phyloP scores from a whole-genome alignment of 2,888 invertebrate genomes.

The Drosophila nr. perissopoda region DNA sequence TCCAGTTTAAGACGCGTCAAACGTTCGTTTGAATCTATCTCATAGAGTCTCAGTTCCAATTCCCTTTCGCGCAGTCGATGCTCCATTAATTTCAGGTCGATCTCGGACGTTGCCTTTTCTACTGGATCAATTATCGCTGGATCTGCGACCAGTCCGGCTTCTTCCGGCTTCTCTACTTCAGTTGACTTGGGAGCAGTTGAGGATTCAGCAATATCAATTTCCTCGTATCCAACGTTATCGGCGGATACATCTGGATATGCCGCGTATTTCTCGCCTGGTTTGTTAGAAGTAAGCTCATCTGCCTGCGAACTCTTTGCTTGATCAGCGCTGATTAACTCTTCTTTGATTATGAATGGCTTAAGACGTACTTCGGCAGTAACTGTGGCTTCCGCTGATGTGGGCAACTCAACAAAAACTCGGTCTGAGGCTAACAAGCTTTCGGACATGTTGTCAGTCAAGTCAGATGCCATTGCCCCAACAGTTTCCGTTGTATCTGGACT shows the following conservation, averaged over 20 bases:
- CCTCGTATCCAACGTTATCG: not conserved
- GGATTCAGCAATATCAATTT: not conserved
- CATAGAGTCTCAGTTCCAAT: constrained; percentile 1
- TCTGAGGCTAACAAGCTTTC: not conserved
- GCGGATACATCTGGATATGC: not conserved
- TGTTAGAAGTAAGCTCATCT: not conserved
- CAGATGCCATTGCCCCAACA: not conserved
- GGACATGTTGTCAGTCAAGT: not conserved
- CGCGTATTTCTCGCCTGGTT: not conserved
- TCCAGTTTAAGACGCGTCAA: constrained; percentile 12
- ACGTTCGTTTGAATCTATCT: constrained; percentile 20
- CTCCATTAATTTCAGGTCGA: constrained; percentile 9
- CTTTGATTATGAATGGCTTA: not conserved
- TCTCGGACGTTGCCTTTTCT: not conserved
- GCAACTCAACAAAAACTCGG: not conserved
- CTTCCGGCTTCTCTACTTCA: not conserved
- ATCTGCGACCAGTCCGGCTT: not conserved
- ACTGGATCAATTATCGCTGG: not conserved
- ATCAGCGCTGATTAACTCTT: not conserved
- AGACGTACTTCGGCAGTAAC: no score
- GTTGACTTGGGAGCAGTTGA: not conserved
- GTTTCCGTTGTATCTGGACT: no score
- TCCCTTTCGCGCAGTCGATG: constrained; percentile 21
- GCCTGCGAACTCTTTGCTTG: no score
- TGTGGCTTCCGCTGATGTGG: not conserved